Evolutionary conservation across 2,888 invertebrate species (phyloP).

Genomic region (Neoitamus cyanurus): DNA sequence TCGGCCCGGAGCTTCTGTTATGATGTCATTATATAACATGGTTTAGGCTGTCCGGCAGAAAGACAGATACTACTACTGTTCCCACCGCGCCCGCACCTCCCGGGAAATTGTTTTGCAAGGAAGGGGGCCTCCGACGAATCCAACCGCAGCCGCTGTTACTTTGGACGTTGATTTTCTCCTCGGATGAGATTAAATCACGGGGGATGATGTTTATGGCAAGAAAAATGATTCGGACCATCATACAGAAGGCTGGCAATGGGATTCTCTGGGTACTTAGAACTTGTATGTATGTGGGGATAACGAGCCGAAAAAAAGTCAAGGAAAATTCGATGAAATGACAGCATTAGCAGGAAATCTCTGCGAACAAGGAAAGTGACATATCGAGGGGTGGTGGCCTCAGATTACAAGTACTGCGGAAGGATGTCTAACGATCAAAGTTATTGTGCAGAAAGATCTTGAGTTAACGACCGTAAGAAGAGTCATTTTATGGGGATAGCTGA

Average conservation of each 20-base stretch:
- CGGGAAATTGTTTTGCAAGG: not conserved
- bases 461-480: conserved; percentile 46
- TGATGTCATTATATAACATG: not conserved
- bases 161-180: conserved; percentile 39
- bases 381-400: conserved; percentile 39
- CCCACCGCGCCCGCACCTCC: not conserved
- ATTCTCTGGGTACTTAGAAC: conserved; percentile 9
- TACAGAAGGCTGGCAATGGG: conserved; percentile 6
- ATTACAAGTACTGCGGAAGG: conserved; percentile 41
- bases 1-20: not conserved
- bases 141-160: conserved; percentile 6
- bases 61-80: not conserved
- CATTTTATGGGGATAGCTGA: conserved; percentile 32
- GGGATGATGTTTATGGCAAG: conserved; percentile 46
- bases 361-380: conserved; percentile 44
- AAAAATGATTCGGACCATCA: conserved; percentile 38
- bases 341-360: conserved; percentile 43
- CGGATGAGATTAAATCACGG: conserved; percentile 42
- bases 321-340: conserved; percentile 45
- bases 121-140: not conserved
- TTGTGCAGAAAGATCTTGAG: conserved; percentile 43
- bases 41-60: not conserved
- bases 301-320: conserved; percentile 35
- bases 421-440: conserved; percentile 44
- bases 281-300: conserved; percentile 22